Evolutionary conservation across 1,140 invertebrate species (phyloP).

Genomic region (Asobara japonica): DNA sequence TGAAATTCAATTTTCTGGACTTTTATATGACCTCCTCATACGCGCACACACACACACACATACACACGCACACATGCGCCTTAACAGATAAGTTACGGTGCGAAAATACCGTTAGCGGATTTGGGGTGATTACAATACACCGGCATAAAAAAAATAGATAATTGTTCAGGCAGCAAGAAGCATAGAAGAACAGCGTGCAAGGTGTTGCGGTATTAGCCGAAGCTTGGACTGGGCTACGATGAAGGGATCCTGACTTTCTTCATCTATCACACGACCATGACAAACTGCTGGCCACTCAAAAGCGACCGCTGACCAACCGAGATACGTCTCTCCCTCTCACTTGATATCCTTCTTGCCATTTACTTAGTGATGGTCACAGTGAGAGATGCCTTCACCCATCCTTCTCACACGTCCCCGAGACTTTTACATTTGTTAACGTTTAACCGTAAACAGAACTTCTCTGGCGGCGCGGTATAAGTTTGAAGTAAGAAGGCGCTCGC

Average conservation of each 20-base stretch:
- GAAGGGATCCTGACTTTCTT: constrained; percentile 45
- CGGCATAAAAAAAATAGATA: too few relatives aligned
- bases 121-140: too few relatives aligned
- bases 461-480: constrained; percentile 39
- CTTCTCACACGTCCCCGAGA: constrained; percentile 36
- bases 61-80: too few relatives aligned
- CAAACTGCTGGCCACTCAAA: constrained; percentile 64
- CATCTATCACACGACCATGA: constrained; percentile 66
- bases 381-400: constrained; percentile 52
- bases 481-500: constrained; percentile 39
- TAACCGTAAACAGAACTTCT: constrained; percentile 64
- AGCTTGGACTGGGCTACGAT: background rate
- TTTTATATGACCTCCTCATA: too few relatives aligned
- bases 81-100: too few relatives aligned
- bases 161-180: background rate
- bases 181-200: constrained; percentile 11
- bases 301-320: constrained; percentile 35
- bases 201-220: constrained; percentile 15
- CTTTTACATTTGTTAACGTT: constrained; percentile 64
- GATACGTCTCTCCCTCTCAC: constrained; percentile 11
- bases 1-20: too few relatives aligned
- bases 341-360: constrained; percentile 45
- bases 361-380: constrained; percentile 37
- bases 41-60: too few relatives aligned
- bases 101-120: too few relatives aligned